Base-by-base conservation (phyloP, 2,113 vertebrate species). In the Cervus canadensis region DNA sequence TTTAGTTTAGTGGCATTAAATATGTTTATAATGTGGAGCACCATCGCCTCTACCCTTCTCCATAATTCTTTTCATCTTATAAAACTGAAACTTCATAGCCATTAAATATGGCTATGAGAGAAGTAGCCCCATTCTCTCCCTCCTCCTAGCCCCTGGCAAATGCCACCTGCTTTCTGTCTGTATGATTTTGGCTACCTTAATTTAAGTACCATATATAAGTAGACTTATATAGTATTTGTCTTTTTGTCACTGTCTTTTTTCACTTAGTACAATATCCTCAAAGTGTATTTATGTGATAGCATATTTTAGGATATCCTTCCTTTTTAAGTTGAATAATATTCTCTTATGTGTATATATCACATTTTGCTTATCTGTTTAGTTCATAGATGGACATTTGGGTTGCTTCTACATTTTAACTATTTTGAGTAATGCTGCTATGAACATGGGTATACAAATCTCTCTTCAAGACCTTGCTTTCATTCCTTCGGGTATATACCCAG, bases 241-340 rank as follows among this genome's bases (percentile, higher is more conserved):
- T 81, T 89, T 83, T 83, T 71, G 76, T 74, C 40, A 50, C 78
- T 57, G 87, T 43, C 13, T 90, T 83, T 59, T 89, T 84, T 95
- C 33, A 89, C 7, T 74, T 89, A 74, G 33, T 84, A 13, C 71
- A 74, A 25, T 33, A 13, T 59, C 57, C 28, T 81, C 28, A 54
- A 45, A 33, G 21, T 57, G 40, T 45, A 50, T 50, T 16, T 26
- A 11, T 74, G 52, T 59, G 83, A 62, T 84, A 89, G 25, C 60
- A 67, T 50, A 84, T 74, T 74, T 33, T 52, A 59, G 52, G 48
- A 95, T 95, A 23, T 40, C 60, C 86, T 82, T 67, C 28, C 13
- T 76, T 90, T 90, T 90, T 90, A 95, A 89, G 54, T 33, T 84
- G 52, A 90, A 76, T 90, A 84, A 52, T 76, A 84, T 76, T 87